A percentile compares a stretch with the other conserved stretches of the same genome.
phyloP scores from a whole-genome alignment of 2,888 invertebrate genomes.

The Mactromeris polynyma region DNA sequence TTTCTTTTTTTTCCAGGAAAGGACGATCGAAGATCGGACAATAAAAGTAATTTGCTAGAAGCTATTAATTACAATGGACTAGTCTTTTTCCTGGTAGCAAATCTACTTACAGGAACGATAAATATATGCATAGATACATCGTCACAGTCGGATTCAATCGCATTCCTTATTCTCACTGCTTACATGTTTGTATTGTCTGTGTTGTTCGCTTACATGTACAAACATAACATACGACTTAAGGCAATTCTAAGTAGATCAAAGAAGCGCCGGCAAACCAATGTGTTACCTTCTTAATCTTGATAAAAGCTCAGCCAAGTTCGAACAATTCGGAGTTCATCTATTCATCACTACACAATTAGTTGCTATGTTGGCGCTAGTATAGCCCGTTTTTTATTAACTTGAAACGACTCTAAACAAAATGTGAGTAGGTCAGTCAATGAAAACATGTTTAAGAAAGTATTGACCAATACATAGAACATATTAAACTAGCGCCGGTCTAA shows the following conservation, averaged over 20 bases:
- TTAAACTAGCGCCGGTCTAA: too few species aligned
- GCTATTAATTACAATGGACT: constrained; percentile 94
- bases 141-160: constrained; percentile 41
- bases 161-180: constrained; percentile 64
- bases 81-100: constrained; percentile 93
- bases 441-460: too few species aligned
- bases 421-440: too few species aligned
- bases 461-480: too few species aligned
- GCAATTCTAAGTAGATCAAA: background rate
- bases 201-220: constrained; percentile 25
- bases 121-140: constrained; percentile 91
- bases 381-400: too few species aligned
- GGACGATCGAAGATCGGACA: constrained; percentile 16
- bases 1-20: constrained; percentile 1
- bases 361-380: too few species aligned
- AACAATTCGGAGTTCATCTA: too few species aligned
- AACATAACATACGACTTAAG: background rate
- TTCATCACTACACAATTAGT: too few species aligned
- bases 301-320: too few species aligned
- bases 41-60: constrained; percentile 88
- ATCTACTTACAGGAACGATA: constrained; percentile 93
- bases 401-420: too few species aligned
- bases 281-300: background rate
- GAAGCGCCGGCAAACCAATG: background rate
- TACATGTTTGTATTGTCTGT: constrained; percentile 76